These are phyloP conservation scores for Halcyon leucocephala DNA, from an alignment of 2,797 vertebrate species.

Conservation along the genomic window DNA sequence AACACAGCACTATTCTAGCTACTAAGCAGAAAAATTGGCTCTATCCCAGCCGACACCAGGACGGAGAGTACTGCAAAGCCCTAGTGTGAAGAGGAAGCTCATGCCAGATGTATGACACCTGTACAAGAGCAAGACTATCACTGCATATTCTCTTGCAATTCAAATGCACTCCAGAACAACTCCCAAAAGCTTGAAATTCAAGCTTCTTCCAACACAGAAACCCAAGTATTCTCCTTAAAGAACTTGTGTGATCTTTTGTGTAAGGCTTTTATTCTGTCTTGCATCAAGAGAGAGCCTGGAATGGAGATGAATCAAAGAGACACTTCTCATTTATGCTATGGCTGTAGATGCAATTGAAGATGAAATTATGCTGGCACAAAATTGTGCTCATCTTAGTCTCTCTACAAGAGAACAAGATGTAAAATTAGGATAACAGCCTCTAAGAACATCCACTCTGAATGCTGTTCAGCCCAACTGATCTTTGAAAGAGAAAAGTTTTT, in stretches of 20 bases:
- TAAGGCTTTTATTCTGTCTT: neutral
- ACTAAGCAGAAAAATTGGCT: neutral
- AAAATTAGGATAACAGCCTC: slow-evolving; percentile 23
- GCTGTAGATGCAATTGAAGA: neutral
- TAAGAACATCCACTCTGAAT: neutral
- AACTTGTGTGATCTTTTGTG: neutral
- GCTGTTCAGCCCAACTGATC: neutral
- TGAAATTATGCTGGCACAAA: slow-evolving; percentile 26
- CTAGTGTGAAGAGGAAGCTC: neutral
- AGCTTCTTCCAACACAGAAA: neutral
- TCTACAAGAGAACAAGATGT: neutral
- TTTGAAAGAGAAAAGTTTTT: neutral
- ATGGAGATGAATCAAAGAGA: neutral
- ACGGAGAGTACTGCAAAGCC: neutral
- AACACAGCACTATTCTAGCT: neutral
- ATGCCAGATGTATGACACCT: neutral
- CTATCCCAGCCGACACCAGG: neutral
- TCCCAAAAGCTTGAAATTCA: neutral
- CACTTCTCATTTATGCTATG: neutral
- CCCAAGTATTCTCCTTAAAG: neutral
- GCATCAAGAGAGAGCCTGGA: neutral
- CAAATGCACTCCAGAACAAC: neutral
- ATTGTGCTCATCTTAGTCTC: neutral
- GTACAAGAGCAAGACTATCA: neutral
- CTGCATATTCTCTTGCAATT: neutral